Conservation (phyloP, 2,797 vertebrate species). For the Sebastes kiyomatsui region DNA sequence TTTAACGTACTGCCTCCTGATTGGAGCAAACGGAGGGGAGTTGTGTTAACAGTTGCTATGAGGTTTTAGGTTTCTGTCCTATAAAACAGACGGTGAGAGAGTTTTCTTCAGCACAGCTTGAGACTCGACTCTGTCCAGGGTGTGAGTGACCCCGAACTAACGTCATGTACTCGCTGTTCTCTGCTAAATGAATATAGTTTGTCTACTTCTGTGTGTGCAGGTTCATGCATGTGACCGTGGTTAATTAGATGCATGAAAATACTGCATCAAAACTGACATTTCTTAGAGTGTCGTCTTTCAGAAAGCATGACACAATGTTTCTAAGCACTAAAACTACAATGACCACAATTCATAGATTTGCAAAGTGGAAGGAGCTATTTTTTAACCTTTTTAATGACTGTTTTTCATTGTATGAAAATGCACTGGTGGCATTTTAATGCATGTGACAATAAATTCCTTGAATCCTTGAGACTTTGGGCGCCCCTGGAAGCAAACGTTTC, state of each 20-base stretch:
- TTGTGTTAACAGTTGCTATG: constrained; percentile 54
- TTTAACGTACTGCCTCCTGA: constrained; percentile 19
- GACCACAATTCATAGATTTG: not conserved
- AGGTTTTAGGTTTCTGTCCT: constrained; percentile 46
- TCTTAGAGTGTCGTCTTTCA: not conserved
- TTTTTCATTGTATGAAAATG: not conserved
- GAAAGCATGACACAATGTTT: not conserved
- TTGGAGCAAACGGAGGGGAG: constrained; percentile 59
- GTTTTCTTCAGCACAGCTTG: constrained; percentile 16
- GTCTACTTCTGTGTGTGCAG: not conserved
- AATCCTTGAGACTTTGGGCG: not conserved
- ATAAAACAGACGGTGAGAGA: constrained; percentile 6
- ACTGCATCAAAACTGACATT: not conserved
- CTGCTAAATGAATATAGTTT: not conserved
- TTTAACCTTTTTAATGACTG: not conserved
- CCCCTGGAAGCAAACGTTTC: too few relatives aligned
- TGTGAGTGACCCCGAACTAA: not conserved
- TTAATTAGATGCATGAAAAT: not conserved
- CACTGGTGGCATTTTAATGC: not conserved
- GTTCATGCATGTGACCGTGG: not conserved
- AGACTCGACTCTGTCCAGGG: not conserved
- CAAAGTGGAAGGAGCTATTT: not conserved
- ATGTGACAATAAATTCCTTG: not conserved
- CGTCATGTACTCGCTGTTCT: not conserved
- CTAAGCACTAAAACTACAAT: not conserved